phyloP scores from a whole-genome alignment of 2,888 invertebrate genomes.

The Micropterix aruncella region DNA sequence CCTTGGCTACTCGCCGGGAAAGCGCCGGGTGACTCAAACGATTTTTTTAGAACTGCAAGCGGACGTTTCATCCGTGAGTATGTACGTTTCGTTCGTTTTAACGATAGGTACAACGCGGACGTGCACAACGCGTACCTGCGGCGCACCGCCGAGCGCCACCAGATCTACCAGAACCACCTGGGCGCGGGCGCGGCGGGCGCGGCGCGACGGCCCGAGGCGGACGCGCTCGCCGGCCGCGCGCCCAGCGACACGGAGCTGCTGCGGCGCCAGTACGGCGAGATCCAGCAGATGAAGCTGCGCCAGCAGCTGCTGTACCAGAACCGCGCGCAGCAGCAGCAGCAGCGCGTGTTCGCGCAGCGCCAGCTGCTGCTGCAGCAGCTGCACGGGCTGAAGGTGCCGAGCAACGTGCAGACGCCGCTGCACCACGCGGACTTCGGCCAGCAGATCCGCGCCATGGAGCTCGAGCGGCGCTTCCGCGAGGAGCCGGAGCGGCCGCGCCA shows the following conservation, averaged over 20 bases:
- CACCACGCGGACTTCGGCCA: slow-evolving; percentile 34
- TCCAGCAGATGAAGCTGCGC: slow-evolving; percentile 49
- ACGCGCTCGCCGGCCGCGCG: slow-evolving; percentile 16
- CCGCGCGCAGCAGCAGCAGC: slow-evolving; percentile 47
- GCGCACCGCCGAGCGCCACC: slow-evolving; percentile 36
- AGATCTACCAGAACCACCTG: slow-evolving; percentile 40
- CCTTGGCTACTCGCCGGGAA: too few relatives aligned
- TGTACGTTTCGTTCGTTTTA: too few relatives aligned
- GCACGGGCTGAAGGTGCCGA: slow-evolving; percentile 20
- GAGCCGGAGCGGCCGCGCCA: slow-evolving; percentile 26
- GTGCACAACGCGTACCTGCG: slow-evolving; percentile 39
- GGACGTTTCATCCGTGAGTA: too few relatives aligned
- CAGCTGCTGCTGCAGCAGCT: slow-evolving; percentile 47
- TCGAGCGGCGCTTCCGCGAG: slow-evolving; percentile 27
- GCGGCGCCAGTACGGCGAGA: slow-evolving; percentile 45
- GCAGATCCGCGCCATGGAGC: slow-evolving; percentile 35
- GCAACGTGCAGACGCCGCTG: slow-evolving; percentile 15
- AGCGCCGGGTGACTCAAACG: too few relatives aligned
- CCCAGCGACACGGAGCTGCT: slow-evolving; percentile 44
- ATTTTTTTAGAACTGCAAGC: too few relatives aligned
- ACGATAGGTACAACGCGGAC: slow-evolving; percentile 44
- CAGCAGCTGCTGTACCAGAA: slow-evolving; percentile 48
- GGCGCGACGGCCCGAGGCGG: slow-evolving; percentile 29
- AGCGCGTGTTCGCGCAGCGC: slow-evolving; percentile 47
- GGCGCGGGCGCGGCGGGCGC: too few relatives aligned